Evolutionary conservation across 2,888 invertebrate species (phyloP).

Genomic region (Mantis religiosa): DNA sequence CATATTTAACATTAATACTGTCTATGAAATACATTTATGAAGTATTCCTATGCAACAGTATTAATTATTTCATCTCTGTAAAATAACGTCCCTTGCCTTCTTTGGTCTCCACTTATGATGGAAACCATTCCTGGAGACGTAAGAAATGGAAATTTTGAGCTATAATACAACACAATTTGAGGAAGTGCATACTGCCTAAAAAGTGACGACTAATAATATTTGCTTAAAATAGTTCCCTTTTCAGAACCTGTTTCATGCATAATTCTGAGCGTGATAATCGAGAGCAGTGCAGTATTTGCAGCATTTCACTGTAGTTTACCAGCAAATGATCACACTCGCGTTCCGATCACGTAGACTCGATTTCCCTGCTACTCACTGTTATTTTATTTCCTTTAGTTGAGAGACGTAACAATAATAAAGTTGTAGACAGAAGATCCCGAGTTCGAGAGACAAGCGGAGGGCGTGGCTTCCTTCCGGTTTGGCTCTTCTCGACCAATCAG

Average conservation of each 20-base stretch:
- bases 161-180: too few relatives aligned
- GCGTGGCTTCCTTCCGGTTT: slow-evolving; percentile 11
- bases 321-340: neutral
- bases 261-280: neutral
- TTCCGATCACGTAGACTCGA: neutral
- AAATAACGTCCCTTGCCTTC: too few relatives aligned
- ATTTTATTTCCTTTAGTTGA: neutral
- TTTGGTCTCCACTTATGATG: too few relatives aligned
- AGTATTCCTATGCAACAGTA: too few relatives aligned
- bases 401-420: neutral
- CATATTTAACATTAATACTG: too few relatives aligned
- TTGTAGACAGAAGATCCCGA: neutral
- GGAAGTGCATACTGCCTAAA: neutral
- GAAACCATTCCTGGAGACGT: too few relatives aligned
- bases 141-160: too few relatives aligned
- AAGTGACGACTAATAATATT: neutral
- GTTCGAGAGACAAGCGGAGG: neutral
- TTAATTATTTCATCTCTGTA: too few relatives aligned
- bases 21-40: too few relatives aligned
- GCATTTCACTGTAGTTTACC: neutral
- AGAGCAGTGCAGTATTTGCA: neutral
- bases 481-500: neutral
- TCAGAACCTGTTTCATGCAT: too few relatives aligned
- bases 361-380: neutral
- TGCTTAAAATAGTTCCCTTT: neutral